These are phyloP conservation scores for Iselma pallidipennis DNA, from an alignment of 2,888 invertebrate species.

Conservation along the genomic window DNA sequence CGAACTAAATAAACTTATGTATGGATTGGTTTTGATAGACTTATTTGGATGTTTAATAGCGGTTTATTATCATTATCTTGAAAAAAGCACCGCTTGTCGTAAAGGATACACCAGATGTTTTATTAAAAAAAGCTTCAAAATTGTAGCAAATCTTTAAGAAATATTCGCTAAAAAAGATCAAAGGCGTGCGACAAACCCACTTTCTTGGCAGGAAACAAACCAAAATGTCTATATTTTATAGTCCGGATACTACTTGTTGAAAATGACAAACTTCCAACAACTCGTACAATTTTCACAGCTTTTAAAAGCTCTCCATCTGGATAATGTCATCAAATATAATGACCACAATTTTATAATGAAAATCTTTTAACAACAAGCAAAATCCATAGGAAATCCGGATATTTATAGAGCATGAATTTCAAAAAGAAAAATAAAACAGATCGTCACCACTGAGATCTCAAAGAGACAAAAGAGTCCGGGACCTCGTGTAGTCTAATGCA, in stretches of 20 bases:
- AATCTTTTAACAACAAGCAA: neutral
- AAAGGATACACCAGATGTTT: conserved; percentile 7
- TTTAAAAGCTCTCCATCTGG: conserved; percentile 5
- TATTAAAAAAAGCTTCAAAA: conserved; percentile 5
- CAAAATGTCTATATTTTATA: conserved; percentile 20
- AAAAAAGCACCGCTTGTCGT: neutral
- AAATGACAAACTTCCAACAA: conserved; percentile 30
- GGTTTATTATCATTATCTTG: conserved; percentile 24
- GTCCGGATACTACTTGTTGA: conserved; percentile 36
- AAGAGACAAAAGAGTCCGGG: conserved; percentile 1
- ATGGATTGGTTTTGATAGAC: conserved; percentile 31
- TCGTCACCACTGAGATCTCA: too few relatives aligned
- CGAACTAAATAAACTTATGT: conserved; percentile 38
- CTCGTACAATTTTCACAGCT: conserved; percentile 7
- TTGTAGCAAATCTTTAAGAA: neutral
- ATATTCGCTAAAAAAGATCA: conserved; percentile 12
- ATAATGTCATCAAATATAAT: too few relatives aligned
- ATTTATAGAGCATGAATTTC: neutral
- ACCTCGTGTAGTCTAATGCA: conserved; percentile 37
- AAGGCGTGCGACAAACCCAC: conserved; percentile 12
- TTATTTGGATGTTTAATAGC: conserved; percentile 27
- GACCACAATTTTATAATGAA: too few relatives aligned
- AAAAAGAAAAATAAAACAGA: neutral
- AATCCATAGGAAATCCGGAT: neutral
- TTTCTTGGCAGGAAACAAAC: conserved; percentile 33